These are phyloP conservation scores for Spialia ferax DNA, from an alignment of 2,888 invertebrate species.

Conservation along the genomic window DNA sequence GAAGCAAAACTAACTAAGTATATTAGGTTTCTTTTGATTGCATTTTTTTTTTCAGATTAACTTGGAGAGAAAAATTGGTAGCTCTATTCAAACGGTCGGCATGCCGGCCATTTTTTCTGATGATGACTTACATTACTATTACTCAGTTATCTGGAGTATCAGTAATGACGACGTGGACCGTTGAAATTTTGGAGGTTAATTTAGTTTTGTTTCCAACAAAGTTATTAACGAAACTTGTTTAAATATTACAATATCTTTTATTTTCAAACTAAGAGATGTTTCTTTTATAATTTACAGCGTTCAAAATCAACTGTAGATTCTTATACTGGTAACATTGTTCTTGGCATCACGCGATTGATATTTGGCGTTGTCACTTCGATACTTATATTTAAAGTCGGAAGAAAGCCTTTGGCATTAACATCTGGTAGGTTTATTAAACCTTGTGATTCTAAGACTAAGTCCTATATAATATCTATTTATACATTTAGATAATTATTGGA, in stretches of 20 bases:
- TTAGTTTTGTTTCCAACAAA: background rate
- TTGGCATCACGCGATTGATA: conserved; percentile 56
- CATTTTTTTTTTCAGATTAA: conserved; percentile 53
- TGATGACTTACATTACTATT: conserved; percentile 54
- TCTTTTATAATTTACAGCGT: conserved; percentile 49
- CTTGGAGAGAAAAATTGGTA: conserved; percentile 48
- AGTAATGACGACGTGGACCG: conserved; percentile 61
- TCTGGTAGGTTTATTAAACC: conserved; percentile 55
- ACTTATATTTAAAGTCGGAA: conserved; percentile 57
- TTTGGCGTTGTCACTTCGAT: conserved; percentile 52
- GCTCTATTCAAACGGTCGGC: conserved; percentile 52
- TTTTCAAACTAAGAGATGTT: background rate
- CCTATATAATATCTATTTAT: no score
- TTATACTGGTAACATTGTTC: conserved; percentile 54
- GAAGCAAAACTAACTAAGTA: no score
- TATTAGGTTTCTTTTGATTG: no score
- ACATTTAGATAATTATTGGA: no score
- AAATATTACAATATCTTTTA: background rate
- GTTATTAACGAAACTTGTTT: background rate
- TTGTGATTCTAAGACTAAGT: background rate
- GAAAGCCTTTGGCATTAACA: conserved; percentile 58
- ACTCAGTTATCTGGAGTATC: conserved; percentile 58
- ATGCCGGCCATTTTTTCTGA: conserved; percentile 60
- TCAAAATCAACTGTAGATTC: conserved; percentile 56
- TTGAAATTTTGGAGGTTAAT: conserved; percentile 65